These are phyloP conservation scores for Branchinecta sandiegonensis DNA, from an alignment of 2,888 invertebrate genomes.

Conservation along the genomic window DNA sequence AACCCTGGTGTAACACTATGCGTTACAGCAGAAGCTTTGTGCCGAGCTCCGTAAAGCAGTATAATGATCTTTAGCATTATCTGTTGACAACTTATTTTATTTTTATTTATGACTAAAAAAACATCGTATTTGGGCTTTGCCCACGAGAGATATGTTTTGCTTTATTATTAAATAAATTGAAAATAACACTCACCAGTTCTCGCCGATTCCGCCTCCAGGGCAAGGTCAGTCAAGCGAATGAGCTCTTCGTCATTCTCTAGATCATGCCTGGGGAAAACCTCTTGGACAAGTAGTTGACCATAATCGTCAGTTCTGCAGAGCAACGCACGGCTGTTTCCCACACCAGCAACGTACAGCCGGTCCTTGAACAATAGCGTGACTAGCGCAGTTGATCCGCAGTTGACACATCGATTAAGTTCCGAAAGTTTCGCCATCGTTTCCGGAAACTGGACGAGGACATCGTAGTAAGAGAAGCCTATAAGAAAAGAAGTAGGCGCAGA, in stretches of 20 bases:
- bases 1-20: no score
- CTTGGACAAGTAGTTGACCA: slow-evolving; percentile 58
- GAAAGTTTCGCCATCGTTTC: slow-evolving; percentile 50
- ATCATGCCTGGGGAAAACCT: slow-evolving; percentile 71
- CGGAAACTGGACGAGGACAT: slow-evolving; percentile 44
- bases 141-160: no score
- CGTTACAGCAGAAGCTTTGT: no score
- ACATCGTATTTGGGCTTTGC: no score
- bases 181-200: slow-evolving; percentile 41
- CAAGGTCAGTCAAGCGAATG: slow-evolving; percentile 55
- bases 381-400: slow-evolving; percentile 67
- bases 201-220: slow-evolving; percentile 53
- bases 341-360: slow-evolving; percentile 71
- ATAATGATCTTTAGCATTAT: no score
- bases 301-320: slow-evolving; percentile 63
- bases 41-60: no score
- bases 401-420: slow-evolving; percentile 57
- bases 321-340: slow-evolving; percentile 64
- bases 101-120: no score
- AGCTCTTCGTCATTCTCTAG: slow-evolving; percentile 71
- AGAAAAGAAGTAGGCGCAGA: no score
- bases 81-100: no score
- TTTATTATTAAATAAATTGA: no score
- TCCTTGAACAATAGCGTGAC: slow-evolving; percentile 60
- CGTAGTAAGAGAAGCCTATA: slow-evolving; percentile 42